Evolutionary conservation across 2,888 invertebrate genomes (phyloP).

Genomic region (Apamea epomidion): DNA sequence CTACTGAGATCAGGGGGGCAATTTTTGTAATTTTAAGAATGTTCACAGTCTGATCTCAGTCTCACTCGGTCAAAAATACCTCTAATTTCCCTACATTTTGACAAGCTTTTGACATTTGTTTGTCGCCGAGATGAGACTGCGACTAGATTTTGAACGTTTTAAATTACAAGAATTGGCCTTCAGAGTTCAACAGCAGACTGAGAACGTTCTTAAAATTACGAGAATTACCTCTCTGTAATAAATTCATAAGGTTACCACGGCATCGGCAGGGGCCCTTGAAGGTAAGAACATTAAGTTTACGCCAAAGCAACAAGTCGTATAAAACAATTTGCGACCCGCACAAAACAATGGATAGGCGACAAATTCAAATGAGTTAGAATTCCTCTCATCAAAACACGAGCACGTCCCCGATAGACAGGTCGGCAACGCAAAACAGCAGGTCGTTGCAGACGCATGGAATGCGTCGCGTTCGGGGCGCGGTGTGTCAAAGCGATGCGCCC

Average conservation of each 20-base stretch:
- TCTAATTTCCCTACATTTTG: no score
- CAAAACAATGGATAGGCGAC: constrained; percentile 33
- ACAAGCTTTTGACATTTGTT: no score
- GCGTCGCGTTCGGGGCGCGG: constrained; percentile 62
- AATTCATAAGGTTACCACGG: background rate
- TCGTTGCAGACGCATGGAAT: constrained; percentile 56
- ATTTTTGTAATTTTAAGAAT: no score
- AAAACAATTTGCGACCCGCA: background rate
- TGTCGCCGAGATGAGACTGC: no score
- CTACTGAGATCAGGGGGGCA: no score
- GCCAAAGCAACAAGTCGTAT: background rate
- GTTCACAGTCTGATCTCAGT: no score
- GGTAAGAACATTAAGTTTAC: background rate
- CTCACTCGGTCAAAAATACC: no score
- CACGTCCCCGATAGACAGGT: constrained; percentile 49
- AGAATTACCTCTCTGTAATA: no score
- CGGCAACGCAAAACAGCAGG: constrained; percentile 56
- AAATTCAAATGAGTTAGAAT: constrained; percentile 36
- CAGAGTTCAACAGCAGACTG: no score
- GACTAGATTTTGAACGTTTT: no score
- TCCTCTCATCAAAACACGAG: constrained; percentile 36
- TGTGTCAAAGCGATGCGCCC: constrained; percentile 68
- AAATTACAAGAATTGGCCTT: no score
- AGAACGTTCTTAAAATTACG: no score
- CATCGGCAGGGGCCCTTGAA: background rate